phyloP scores from a whole-genome alignment of 2,888 invertebrate species.

The Brenthis daphne region DNA sequence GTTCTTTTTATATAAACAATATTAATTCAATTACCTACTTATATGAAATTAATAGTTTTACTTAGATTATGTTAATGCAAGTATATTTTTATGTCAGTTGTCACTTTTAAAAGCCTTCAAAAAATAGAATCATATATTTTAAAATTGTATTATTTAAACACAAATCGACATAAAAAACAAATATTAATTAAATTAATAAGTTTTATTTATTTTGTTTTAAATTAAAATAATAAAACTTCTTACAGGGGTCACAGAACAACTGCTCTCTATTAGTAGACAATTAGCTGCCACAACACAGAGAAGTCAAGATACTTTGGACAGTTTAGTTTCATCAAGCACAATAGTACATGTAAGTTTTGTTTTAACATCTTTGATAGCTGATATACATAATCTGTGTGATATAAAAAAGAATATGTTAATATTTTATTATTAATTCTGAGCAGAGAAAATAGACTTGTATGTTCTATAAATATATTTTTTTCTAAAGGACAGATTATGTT shows the following conservation, averaged over 20 bases:
- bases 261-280: slow-evolving; percentile 92
- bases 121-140: too few species aligned
- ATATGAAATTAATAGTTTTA: neutral
- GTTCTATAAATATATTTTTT: too few species aligned
- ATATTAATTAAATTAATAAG: too few species aligned
- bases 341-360: slow-evolving; percentile 78
- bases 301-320: slow-evolving; percentile 92
- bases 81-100: too few species aligned
- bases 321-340: slow-evolving; percentile 86
- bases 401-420: neutral
- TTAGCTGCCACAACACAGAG: slow-evolving; percentile 93
- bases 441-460: too few species aligned
- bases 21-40: neutral
- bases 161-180: too few species aligned
- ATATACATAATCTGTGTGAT: neutral
- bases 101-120: too few species aligned
- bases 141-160: too few species aligned
- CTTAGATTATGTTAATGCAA: too few species aligned
- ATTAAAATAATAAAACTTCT: slow-evolving; percentile 36
- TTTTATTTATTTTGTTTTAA: neutral
- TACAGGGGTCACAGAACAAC: slow-evolving; percentile 90
- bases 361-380: neutral
- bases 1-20: slow-evolving; percentile 10
- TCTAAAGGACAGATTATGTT: too few species aligned
- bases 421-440: neutral